Evolutionary conservation across 2,113 vertebrate species (phyloP).

Genomic region (Microtus montanus): DNA sequence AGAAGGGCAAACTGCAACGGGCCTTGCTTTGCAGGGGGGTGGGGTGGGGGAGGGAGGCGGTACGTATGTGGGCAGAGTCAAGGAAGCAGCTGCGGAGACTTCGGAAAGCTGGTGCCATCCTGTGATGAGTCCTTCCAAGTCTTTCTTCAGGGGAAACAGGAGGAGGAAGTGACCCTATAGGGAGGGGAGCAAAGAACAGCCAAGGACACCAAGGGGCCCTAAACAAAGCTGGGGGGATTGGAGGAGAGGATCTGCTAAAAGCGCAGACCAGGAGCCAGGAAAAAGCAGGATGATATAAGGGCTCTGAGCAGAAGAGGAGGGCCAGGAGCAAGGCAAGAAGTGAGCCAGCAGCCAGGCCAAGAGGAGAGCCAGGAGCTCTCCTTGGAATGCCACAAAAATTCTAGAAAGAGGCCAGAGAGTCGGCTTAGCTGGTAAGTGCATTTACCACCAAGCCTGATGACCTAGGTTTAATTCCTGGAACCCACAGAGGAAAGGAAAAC

Average conservation of each 20-base stretch:
- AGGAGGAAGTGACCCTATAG: conserved; percentile 14
- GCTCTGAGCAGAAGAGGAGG: neutral
- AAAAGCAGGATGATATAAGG: neutral
- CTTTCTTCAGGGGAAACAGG: neutral
- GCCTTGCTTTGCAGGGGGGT: neutral
- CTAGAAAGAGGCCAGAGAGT: neutral
- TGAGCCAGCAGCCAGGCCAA: neutral
- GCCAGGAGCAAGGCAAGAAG: neutral
- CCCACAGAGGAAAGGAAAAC: neutral
- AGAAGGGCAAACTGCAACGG: conserved; percentile 52
- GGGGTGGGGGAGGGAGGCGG: neutral
- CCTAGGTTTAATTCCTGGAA: neutral
- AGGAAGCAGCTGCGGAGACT: conserved; percentile 5
- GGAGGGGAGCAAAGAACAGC: conserved; percentile 1
- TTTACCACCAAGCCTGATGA: neutral
- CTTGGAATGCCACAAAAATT: neutral
- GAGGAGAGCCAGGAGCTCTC: neutral
- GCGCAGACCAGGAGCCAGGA: neutral
- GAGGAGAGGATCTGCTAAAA: neutral
- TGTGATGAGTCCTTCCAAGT: neutral
- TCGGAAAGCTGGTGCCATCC: conserved; percentile 15
- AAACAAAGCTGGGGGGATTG: neutral
- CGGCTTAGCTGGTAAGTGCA: neutral
- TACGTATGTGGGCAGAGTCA: neutral
- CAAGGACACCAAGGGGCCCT: neutral